A percentile compares a stretch with the other conserved stretches of the same genome.
phyloP scores from a whole-genome alignment of 2,113 vertebrate genomes.

The Neolamprologus caudopunctatus region DNA sequence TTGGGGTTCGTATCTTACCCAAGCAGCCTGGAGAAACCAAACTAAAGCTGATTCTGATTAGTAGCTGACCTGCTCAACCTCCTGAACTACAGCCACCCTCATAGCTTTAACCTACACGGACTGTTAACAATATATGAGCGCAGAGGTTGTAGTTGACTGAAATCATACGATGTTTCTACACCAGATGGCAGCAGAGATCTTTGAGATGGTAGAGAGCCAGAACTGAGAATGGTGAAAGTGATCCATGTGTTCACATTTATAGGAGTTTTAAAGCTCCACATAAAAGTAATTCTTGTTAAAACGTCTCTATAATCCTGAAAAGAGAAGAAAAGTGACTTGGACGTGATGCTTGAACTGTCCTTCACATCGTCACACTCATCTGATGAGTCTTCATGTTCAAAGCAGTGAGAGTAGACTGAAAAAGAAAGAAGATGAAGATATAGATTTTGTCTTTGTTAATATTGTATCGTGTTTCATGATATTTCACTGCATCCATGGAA shows the following conservation, averaged over 20 bases:
- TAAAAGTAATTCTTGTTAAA: neutral
- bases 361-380: neutral
- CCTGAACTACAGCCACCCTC: neutral
- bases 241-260: neutral
- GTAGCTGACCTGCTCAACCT: neutral
- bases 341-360: neutral
- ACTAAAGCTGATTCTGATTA: neutral
- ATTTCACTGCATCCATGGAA: neutral
- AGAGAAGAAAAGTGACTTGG: neutral
- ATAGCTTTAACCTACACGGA: neutral
- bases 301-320: neutral
- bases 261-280: neutral
- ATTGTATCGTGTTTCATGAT: rapidly evolving
- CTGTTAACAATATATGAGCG: neutral
- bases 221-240: neutral
- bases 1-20: neutral
- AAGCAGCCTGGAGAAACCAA: rapidly evolving
- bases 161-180: neutral
- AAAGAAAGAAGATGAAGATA: neutral
- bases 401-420: neutral
- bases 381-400: neutral
- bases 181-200: constrained; percentile 15
- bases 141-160: neutral
- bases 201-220: neutral
- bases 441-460: neutral